phyloP scores from a whole-genome alignment of 2,888 invertebrate genomes.

The Strigamia maritima region DNA sequence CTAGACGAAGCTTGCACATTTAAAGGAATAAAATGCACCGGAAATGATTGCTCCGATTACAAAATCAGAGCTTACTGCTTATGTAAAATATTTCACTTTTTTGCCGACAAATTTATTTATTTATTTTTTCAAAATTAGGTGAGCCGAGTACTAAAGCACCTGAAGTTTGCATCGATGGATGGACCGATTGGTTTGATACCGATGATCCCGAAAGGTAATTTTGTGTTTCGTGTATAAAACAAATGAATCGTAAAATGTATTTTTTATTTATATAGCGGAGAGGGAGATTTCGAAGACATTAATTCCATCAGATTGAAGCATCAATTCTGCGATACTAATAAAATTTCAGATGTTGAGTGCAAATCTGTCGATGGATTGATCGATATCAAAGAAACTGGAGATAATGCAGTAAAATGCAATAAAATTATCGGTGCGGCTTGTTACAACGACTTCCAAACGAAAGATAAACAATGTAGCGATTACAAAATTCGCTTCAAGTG shows the following conservation, averaged over 20 bases:
- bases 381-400: slow-evolving; percentile 43
- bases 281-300: slow-evolving; percentile 47
- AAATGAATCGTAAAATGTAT: not conserved
- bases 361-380: slow-evolving; percentile 42
- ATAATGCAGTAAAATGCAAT: slow-evolving; percentile 45
- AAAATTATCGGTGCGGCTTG: slow-evolving; percentile 44
- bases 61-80: slow-evolving; percentile 25
- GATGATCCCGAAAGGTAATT: slow-evolving; percentile 42
- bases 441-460: slow-evolving; percentile 42
- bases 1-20: not conserved
- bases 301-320: slow-evolving; percentile 45
- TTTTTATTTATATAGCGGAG: not conserved
- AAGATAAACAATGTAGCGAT: slow-evolving; percentile 42
- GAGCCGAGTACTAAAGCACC: not conserved
- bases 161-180: slow-evolving; percentile 47
- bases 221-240: too few relatives aligned
- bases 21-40: slow-evolving; percentile 20
- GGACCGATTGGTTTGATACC: slow-evolving; percentile 51
- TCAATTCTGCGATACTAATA: slow-evolving; percentile 45
- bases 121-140: slow-evolving; percentile 24
- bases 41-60: slow-evolving; percentile 25
- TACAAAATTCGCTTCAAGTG: slow-evolving; percentile 44
- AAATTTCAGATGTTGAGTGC: slow-evolving; percentile 48
- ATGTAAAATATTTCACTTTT: not conserved
- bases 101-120: not conserved